Conservation (phyloP, 2,888 invertebrate species). For the Clepsis dumicolana region DNA sequence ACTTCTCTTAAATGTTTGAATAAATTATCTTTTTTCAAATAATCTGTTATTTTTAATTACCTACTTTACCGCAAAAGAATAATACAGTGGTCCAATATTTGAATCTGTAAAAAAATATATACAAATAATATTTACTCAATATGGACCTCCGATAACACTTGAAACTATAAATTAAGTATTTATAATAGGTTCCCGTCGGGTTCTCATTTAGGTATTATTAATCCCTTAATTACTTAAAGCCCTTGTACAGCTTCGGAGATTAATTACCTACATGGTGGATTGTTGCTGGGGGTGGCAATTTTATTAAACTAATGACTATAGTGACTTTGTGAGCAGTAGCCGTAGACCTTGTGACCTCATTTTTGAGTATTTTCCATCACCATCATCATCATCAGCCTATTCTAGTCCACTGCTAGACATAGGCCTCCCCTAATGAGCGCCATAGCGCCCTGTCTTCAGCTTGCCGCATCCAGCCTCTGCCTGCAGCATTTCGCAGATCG, state of each 20-base stretch:
- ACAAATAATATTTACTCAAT: too few species aligned
- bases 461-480: too few species aligned
- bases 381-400: too few species aligned
- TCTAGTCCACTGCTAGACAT: too few species aligned
- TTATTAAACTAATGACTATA: background rate
- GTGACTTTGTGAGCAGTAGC: background rate
- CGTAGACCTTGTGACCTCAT: too few species aligned
- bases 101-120: too few species aligned
- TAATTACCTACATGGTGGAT: background rate
- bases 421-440: too few species aligned
- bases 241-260: background rate
- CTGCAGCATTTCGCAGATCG: too few species aligned
- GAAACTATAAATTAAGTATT: background rate
- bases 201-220: background rate
- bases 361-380: too few species aligned
- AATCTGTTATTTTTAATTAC: background rate
- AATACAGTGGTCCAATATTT: too few species aligned
- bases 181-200: background rate
- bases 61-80: background rate
- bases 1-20: constrained; percentile 40
- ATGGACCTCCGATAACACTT: background rate
- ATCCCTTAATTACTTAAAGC: background rate
- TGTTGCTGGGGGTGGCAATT: background rate
- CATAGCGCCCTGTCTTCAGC: too few species aligned
- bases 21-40: constrained; percentile 37